Percentiles rank a stretch among this genome's conserved stretches.
Conservation (phyloP, 2,888 invertebrate species). For the Lycocerus yunnanus region DNA sequence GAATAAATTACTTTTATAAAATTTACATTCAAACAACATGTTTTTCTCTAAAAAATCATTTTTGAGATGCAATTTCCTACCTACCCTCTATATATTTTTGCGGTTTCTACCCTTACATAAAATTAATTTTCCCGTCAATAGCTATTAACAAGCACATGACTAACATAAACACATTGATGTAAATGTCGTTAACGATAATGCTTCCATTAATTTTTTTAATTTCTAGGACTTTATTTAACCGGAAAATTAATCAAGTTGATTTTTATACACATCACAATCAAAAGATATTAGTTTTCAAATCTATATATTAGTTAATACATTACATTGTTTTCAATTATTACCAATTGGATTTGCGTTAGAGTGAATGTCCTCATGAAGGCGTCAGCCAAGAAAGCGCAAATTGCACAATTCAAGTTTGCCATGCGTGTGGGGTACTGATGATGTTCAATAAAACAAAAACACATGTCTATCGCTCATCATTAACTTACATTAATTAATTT, state of each 20-base stretch:
- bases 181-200: not conserved
- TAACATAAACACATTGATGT: not conserved
- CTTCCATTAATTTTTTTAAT: not conserved
- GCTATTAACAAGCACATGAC: not conserved
- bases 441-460: too few relatives aligned
- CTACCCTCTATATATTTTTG: not conserved
- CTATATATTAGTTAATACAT: too few relatives aligned
- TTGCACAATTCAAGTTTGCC: too few relatives aligned
- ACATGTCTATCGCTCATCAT: too few relatives aligned
- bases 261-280: not conserved
- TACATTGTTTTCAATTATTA: too few relatives aligned
- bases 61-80: not conserved
- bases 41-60: not conserved
- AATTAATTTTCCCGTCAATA: not conserved
- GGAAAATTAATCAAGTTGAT: not conserved
- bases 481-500: too few relatives aligned
- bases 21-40: not conserved
- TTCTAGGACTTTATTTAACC: not conserved
- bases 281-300: not conserved
- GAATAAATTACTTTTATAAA: not conserved
- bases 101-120: not conserved
- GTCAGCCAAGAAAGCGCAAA: too few relatives aligned
- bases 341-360: too few relatives aligned
- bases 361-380: too few relatives aligned
- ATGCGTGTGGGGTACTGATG: too few relatives aligned